phyloP scores from a whole-genome alignment of 2,797 vertebrate genomes.

The Centroberyx gerrardi region DNA sequence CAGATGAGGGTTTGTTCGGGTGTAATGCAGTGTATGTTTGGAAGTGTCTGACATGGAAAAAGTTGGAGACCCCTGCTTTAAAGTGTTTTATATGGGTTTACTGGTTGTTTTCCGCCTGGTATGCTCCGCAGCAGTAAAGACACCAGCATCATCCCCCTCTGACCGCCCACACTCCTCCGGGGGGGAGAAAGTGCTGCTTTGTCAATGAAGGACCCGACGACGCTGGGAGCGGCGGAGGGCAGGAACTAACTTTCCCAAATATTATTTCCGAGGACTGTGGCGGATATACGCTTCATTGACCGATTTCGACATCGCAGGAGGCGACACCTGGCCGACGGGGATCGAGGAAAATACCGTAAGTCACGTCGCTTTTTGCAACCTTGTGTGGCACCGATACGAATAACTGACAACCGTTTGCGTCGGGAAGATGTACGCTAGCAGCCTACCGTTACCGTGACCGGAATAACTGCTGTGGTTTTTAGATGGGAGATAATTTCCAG shows the following conservation, averaged over 20 bases:
- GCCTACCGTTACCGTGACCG: constrained; percentile 72
- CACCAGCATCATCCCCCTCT: constrained; percentile 3
- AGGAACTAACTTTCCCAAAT: constrained; percentile 69
- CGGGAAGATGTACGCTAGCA: constrained; percentile 70
- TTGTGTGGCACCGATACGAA: constrained; percentile 40
- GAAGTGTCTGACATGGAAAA: no score
- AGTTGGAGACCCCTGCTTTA: no score
- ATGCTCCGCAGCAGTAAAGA: no score
- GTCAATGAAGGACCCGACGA: constrained; percentile 73
- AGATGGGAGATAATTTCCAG: constrained; percentile 49
- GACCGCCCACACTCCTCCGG: constrained; percentile 77
- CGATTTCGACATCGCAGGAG: constrained; percentile 7
- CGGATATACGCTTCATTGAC: constrained; percentile 2
- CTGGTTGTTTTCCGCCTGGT: no score
- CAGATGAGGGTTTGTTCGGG: no score
- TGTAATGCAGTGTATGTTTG: no score
- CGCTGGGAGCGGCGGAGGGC: constrained; percentile 73
- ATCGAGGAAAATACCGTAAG: constrained; percentile 58
- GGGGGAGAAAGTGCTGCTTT: constrained; percentile 82
- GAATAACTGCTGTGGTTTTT: constrained; percentile 70
- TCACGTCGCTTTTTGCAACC: constrained; percentile 34
- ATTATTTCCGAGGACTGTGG: constrained; percentile 22
- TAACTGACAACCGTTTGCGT: constrained; percentile 56
- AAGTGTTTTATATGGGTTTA: no score
- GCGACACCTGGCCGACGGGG: constrained; percentile 30